A percentile compares a stretch with the other conserved stretches of the same genome.
These are phyloP conservation scores for Agrilus biguttatus DNA, from an alignment of 2,888 invertebrate genomes.

Conservation along the genomic window DNA sequence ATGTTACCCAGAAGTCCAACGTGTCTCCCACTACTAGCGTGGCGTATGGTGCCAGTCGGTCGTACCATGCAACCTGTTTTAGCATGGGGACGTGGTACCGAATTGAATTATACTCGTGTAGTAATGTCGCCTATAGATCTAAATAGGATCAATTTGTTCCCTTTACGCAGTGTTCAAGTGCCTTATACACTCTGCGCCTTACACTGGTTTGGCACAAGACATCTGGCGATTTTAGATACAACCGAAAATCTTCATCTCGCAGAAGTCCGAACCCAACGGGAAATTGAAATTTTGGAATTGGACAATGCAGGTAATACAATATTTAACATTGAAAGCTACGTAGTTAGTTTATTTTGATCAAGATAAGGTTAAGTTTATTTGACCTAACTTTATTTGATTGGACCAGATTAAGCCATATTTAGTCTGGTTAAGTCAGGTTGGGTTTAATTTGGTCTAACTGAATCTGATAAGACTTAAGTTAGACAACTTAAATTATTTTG, in stretches of 20 bases:
- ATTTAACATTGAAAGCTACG: no score
- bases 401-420: no score
- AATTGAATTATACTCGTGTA: constrained; percentile 76
- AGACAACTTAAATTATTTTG: no score
- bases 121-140: constrained; percentile 35
- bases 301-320: constrained; percentile 45
- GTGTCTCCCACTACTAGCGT: constrained; percentile 79
- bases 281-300: constrained; percentile 70
- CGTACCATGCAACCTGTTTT: constrained; percentile 64
- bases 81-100: constrained; percentile 74
- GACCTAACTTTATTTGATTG: no score
- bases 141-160: constrained; percentile 37
- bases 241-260: constrained; percentile 75
- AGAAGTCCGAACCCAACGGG: constrained; percentile 79
- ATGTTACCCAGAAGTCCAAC: constrained; percentile 53
- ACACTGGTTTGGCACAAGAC: constrained; percentile 70
- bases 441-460: no score
- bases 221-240: constrained; percentile 72
- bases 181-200: constrained; percentile 60
- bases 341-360: no score
- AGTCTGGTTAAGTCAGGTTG: no score
- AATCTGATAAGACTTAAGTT: no score
- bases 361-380: no score
- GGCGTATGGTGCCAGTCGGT: constrained; percentile 82
- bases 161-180: constrained; percentile 55